Evolutionary conservation across 1,140 invertebrate genomes (phyloP).

Genomic region (Mylabris phalerata): DNA sequence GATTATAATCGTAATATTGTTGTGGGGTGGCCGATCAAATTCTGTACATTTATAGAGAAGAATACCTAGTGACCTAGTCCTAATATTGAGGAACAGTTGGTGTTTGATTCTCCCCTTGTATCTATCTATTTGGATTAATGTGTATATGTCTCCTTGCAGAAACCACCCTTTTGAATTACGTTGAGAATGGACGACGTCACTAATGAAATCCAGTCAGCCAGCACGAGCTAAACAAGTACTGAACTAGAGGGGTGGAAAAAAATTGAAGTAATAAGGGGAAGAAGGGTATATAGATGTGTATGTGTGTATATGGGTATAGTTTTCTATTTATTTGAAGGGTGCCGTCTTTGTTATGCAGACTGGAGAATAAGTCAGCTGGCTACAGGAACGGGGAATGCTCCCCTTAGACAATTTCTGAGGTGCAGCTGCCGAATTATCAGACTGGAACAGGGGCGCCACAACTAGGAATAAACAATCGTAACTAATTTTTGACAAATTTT

Average conservation of each 20-base stretch:
- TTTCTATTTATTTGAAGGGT: constrained; percentile 26
- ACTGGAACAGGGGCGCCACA: too few species aligned
- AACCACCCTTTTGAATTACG: constrained; percentile 1
- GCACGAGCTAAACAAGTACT: constrained; percentile 15
- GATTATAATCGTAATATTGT: too few species aligned
- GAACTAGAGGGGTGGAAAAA: constrained; percentile 8
- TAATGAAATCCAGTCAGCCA: constrained; percentile 18
- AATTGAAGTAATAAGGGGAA: constrained; percentile 26
- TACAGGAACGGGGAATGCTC: constrained; percentile 21
- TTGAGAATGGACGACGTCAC: too few species aligned
- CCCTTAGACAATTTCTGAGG: background rate
- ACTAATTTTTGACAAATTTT: too few species aligned
- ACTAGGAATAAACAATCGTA: too few species aligned
- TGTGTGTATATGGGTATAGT: background rate
- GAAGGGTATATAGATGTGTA: constrained; percentile 12
- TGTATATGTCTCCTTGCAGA: background rate
- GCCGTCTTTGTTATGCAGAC: constrained; percentile 29
- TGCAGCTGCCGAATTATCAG: constrained; percentile 20
- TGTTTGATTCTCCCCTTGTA: constrained; percentile 1
- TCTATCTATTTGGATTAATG: too few species aligned
- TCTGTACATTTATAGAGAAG: background rate
- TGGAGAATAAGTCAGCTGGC: constrained; percentile 34
- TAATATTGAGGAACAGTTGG: background rate
- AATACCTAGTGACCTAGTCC: constrained; percentile 22
- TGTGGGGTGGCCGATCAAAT: constrained; percentile 1